These are phyloP conservation scores for Bellardia bayeri DNA, from an alignment of 2,888 invertebrate species.

Conservation along the genomic window DNA sequence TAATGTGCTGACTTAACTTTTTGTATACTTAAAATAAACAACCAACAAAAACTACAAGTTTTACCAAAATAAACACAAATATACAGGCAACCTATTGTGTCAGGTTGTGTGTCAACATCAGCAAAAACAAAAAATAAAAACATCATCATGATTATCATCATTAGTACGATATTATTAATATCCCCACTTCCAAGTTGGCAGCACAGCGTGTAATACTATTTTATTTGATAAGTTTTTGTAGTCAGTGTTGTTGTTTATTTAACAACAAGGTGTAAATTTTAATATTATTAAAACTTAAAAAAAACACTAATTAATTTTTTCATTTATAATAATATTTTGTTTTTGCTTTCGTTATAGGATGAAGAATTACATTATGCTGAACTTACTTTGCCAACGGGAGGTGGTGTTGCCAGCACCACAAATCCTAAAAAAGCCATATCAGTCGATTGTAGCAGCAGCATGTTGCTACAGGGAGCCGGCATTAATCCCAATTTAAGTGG, in stretches of 20 bases:
- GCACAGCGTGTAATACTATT: not conserved
- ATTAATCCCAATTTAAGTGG: slow-evolving; percentile 71
- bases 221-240: slow-evolving; percentile 23
- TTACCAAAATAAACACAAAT: slow-evolving; percentile 30
- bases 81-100: slow-evolving; percentile 33
- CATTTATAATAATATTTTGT: slow-evolving; percentile 11
- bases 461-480: slow-evolving; percentile 76
- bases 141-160: not conserved
- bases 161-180: not conserved
- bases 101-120: slow-evolving; percentile 30
- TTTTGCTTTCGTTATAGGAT: slow-evolving; percentile 76
- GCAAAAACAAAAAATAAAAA: not conserved
- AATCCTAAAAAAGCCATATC: slow-evolving; percentile 76
- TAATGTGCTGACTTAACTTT: slow-evolving; percentile 71
- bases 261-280: slow-evolving; percentile 53
- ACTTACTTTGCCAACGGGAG: slow-evolving; percentile 79
- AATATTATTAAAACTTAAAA: slow-evolving; percentile 47
- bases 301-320: slow-evolving; percentile 54
- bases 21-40: slow-evolving; percentile 44
- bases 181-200: not conserved
- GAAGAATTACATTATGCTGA: slow-evolving; percentile 84
- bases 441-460: slow-evolving; percentile 77
- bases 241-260: not conserved
- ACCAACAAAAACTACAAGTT: slow-evolving; percentile 19
- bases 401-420: slow-evolving; percentile 70